A percentile compares a stretch with the other conserved stretches of the same genome.
phyloP scores from a whole-genome alignment of 2,797 vertebrate genomes.

The Lacerta agilis region DNA sequence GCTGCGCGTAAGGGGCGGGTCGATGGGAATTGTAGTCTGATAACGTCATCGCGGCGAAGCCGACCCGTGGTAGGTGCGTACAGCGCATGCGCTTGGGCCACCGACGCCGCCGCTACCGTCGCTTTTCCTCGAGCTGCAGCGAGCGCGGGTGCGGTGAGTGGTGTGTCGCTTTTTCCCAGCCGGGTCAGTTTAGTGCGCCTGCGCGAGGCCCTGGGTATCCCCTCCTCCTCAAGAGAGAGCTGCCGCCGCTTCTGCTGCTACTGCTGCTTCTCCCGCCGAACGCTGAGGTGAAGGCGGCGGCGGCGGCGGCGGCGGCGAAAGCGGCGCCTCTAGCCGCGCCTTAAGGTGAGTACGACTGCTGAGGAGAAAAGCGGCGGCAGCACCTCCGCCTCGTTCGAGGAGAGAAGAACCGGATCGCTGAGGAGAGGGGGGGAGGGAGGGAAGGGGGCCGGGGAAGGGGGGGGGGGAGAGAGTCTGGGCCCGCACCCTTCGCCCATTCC shows the following conservation, averaged over 20 bases:
- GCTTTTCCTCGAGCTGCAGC: neutral
- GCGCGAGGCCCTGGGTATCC: slow-evolving; percentile 4
- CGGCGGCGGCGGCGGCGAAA: neutral
- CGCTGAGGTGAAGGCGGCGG: neutral
- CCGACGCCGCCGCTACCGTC: neutral
- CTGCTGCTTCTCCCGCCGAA: neutral
- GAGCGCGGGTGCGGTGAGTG: neutral
- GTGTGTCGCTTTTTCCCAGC: neutral
- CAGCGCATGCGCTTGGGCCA: neutral
- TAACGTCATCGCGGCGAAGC: neutral
- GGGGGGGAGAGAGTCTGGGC: no score
- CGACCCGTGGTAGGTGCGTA: neutral
- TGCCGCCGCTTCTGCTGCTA: no score
- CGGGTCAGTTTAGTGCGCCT: neutral
- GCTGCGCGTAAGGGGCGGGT: no score
- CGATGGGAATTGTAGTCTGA: no score
- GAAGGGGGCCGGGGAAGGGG: no score
- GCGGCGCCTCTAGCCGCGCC: neutral
- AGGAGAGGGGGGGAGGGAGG: no score
- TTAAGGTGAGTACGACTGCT: no score
- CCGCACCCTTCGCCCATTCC: no score
- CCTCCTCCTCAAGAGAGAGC: slow-evolving; percentile 20
- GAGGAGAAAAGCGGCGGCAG: no score
- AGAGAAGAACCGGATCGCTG: no score
- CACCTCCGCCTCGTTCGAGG: no score